A percentile compares a stretch with the other conserved stretches of the same genome.
Evolutionary conservation across 2,113 vertebrate species (phyloP).

Genomic region (Bos indicus): DNA sequence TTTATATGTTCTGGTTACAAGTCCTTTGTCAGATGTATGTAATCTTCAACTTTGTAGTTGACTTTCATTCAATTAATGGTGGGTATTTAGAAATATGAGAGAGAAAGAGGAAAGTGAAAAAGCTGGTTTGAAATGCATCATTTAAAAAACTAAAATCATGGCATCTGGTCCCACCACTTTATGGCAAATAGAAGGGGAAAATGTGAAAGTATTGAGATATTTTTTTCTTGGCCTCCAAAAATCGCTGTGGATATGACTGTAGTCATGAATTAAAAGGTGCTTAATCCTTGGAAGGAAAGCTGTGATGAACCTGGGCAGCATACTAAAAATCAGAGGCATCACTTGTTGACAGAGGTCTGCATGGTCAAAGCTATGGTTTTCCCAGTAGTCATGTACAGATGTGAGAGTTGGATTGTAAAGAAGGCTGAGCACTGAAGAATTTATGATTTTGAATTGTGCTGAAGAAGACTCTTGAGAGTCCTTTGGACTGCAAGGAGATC

Average conservation of each 20-base stretch:
- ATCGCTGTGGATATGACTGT: not conserved
- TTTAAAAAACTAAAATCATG: not conserved
- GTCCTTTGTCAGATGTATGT: not conserved
- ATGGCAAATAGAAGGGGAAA: not conserved
- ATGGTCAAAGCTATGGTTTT: not conserved
- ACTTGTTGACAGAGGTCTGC: not conserved
- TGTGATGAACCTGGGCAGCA: not conserved
- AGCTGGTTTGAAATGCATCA: not conserved
- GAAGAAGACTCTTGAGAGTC: not conserved
- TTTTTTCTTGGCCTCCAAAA: not conserved
- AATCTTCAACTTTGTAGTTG: not conserved
- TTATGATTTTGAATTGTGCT: not conserved
- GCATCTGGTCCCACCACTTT: not conserved
- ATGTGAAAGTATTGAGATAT: not conserved
- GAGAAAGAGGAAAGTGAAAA: not conserved
- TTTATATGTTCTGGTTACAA: not conserved
- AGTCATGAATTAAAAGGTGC: not conserved
- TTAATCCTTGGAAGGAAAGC: not conserved
- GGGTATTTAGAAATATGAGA: not conserved
- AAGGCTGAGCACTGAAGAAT: not conserved
- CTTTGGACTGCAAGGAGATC: not conserved
- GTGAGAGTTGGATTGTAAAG: not conserved
- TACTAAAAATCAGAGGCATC: not conserved
- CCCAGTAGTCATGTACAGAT: not conserved
- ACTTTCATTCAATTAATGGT: not conserved